Evolutionary conservation across 1,140 invertebrate species (phyloP).

Genomic region (Drosophila mojavensis): DNA sequence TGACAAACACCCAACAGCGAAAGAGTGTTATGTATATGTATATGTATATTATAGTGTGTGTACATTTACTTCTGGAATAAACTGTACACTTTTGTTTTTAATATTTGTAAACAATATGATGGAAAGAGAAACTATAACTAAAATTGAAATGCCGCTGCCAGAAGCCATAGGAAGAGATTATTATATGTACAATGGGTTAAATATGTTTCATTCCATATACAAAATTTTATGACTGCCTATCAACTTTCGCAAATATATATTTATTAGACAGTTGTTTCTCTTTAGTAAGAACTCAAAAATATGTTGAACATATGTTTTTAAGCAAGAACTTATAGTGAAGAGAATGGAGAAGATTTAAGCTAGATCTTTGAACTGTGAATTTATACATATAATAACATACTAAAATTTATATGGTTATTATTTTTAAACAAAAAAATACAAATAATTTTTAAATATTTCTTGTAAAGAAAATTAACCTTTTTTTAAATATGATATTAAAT

Average conservation of each 20-base stretch:
- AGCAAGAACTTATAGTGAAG: too few species aligned
- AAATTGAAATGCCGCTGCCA: constrained; percentile 42
- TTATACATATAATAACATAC: too few species aligned
- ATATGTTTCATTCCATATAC: not conserved
- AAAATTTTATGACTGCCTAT: not conserved
- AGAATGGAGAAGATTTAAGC: too few species aligned
- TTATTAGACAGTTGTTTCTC: too few species aligned
- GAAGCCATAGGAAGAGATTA: constrained; percentile 34
- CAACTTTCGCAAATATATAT: not conserved
- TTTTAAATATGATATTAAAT: too few species aligned
- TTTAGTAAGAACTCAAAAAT: too few species aligned
- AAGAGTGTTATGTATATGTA: constrained; percentile 26
- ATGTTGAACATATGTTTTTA: too few species aligned
- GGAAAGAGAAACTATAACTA: constrained; percentile 45
- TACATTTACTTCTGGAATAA: constrained; percentile 26
- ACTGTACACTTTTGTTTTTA: constrained; percentile 63
- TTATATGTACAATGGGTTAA: constrained; percentile 15
- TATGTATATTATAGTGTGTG: constrained; percentile 17
- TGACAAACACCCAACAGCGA: constrained; percentile 17
- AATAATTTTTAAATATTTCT: too few species aligned
- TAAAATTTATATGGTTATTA: too few species aligned
- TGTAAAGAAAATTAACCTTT: too few species aligned
- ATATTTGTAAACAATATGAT: constrained; percentile 63
- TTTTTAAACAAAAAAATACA: too few species aligned
- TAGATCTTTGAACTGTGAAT: too few species aligned